Base-by-base conservation (phyloP, 2,113 vertebrate genomes). In the Peromyscus leucopus region DNA sequence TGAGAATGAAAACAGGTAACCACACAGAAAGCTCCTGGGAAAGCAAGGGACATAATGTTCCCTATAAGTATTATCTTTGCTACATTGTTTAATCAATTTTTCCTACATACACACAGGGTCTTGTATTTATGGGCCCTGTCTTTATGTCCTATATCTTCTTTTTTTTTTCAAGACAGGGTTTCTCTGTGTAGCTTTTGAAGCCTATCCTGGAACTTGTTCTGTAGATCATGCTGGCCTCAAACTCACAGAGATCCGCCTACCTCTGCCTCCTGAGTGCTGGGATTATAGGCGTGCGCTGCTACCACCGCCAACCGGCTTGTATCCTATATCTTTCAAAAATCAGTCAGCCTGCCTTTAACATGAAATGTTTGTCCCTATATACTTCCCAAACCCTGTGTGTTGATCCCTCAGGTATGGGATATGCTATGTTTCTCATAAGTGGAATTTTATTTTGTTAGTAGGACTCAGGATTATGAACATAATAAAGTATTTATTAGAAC, bases 391-490 rank as follows among this genome's bases (percentile, higher is more conserved):
- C 4, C 16, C 8, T 83, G 1, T 78, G 13, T 95, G 26, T 26
- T 89, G 94, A 92, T 74, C 19, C 26, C 65, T 76, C 90, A 24
- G 39, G 80, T 91, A n/a, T 74, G 48, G 11, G 2, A 46, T 87
- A 7, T 82, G 7, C 65, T 72, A 33, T 69, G 17, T 65, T 13
- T 96, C 13, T 94, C 46, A 78, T 39, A 11, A 26, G 65, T 75
- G 19, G 96, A 71, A 90, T 84, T 94, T 63, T 89, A 83, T 39
- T 89, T 94, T 71, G 59, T 46, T 51, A 72, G 17, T 84, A 91
- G 1, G 88, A 69, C 36, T 55, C 26, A 46, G 57, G 39, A 79
- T 82, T 69, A 63, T 71, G 33, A 84, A 55, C 22, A 80, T 7
- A 51, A 67, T 15, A 46, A 90, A 31, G 13, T 55, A 19, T 42